Base-by-base conservation (phyloP, 1,140 invertebrate species). In the Tribolium madens region DNA sequence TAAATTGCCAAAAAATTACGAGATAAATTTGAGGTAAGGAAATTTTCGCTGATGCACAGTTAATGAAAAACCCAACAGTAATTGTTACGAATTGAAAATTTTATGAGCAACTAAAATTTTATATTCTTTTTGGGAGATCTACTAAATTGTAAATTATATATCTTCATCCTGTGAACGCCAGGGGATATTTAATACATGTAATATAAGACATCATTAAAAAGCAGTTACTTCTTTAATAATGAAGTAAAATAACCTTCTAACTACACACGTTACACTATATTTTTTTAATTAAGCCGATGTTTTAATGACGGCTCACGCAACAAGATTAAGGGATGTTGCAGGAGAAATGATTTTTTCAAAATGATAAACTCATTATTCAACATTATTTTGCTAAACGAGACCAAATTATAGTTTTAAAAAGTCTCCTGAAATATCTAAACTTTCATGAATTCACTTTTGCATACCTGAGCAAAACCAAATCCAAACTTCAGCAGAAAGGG, bases 181-280 rank as follows among this genome's bases (percentile, higher is more conserved):
- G 26, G 57, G 57, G 57, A 33, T 33, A 64, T 64, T 57, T 64
- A 64, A 64, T 64, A 13, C 57, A 31, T 14, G 57, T 42, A 33
- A 57, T 17, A 57, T 21, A 64, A 64, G 57, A 64, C 26, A 42
- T 64, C 57, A 64, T 64, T 64, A 64, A 33, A 64, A 64, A 33
- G 57, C 57, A 64, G 57, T 64, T 64, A 64, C 31, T 64, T 33
- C 57, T 31, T 64, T 64, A 64, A 64, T 64, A 64, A 64, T 64
- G 26, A 33, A 57, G 17, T 13, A 14, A 64, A 64, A 64, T 64
- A 64, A 64, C 57, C 21, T 64, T 57, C 52, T 57, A 57, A 57
- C 57, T 14, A 64, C 14, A 33, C 13, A 64, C 26, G 21, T 33
- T 33, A 33, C 10, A 33, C 31, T 13, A 64, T 36, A 64, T 33